phyloP scores from a whole-genome alignment of 1,140 invertebrate genomes.

The Phenacoccus solenopsis region DNA sequence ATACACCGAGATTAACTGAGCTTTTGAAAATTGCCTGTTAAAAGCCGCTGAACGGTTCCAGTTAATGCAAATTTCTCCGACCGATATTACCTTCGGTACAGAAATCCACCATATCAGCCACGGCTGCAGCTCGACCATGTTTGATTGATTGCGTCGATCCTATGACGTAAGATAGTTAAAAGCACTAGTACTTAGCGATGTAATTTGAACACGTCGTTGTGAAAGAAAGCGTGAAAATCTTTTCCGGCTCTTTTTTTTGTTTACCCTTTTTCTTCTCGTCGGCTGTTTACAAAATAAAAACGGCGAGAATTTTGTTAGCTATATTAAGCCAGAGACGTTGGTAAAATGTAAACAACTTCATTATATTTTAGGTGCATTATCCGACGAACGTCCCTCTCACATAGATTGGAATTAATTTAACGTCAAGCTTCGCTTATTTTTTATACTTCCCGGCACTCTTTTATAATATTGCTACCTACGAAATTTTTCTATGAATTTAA shows the following conservation, averaged over 20 bases:
- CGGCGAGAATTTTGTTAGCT: not conserved
- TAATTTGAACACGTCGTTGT: not conserved
- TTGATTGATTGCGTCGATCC: not conserved
- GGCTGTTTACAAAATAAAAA: not conserved
- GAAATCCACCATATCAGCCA: not conserved
- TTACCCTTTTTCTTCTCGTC: not conserved
- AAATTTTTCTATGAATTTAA: not conserved
- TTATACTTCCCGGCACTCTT: not conserved
- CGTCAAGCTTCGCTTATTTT: not conserved
- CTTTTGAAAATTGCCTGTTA: too few species aligned
- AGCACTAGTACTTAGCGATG: not conserved
- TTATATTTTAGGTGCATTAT: not conserved
- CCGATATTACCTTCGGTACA: not conserved
- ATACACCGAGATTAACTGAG: too few species aligned
- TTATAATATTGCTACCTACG: too few species aligned
- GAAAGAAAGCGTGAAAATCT: not conserved
- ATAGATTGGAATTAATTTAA: not conserved
- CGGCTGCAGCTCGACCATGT: not conserved
- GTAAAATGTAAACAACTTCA: not conserved
- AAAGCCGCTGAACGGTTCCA: too few species aligned
- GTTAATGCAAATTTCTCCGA: not conserved
- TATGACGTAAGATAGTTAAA: not conserved
- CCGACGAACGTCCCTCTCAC: not conserved
- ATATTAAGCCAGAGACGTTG: not conserved
- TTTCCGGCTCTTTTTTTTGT: conserved; percentile 1